Evolutionary conservation across 2,113 vertebrate species (phyloP).

Genomic region (Isurus oxyrinchus): DNA sequence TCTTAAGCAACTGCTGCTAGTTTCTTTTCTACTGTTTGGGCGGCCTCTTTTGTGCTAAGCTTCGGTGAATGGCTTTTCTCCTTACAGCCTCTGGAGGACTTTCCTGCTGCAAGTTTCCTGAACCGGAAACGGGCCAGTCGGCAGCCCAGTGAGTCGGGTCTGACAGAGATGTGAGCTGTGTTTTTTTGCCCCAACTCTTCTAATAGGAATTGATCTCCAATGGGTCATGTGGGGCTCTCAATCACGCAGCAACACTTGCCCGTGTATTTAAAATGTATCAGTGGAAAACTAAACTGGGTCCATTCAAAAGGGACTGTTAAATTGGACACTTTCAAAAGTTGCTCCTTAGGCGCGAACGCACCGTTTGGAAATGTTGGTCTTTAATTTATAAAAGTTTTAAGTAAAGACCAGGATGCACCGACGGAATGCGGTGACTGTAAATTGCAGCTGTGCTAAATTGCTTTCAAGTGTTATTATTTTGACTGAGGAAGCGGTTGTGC

Average conservation of each 20-base stretch:
- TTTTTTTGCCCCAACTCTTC: not conserved
- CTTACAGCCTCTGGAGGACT: not conserved
- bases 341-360: not conserved
- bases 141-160: not conserved
- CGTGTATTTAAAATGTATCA: not conserved
- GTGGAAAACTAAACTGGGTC: not conserved
- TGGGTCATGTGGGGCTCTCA: slow-evolving; percentile 4
- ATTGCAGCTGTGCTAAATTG: not conserved
- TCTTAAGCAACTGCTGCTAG: not conserved
- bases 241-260: not conserved
- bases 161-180: slow-evolving; percentile 22
- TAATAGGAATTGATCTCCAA: slow-evolving; percentile 7
- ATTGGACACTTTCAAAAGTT: not conserved
- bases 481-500: not conserved
- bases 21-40: not conserved
- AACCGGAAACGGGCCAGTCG: slow-evolving; percentile 9
- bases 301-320: not conserved
- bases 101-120: not conserved
- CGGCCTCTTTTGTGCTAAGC: not conserved
- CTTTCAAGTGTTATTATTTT: not conserved
- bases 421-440: not conserved
- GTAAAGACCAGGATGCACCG: not conserved
- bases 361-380: not conserved
- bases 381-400: not conserved
- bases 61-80: not conserved